A percentile compares a stretch with the other conserved stretches of the same genome.
phyloP scores from a whole-genome alignment of 2,113 vertebrate species.

The Hippopotamus amphibius region DNA sequence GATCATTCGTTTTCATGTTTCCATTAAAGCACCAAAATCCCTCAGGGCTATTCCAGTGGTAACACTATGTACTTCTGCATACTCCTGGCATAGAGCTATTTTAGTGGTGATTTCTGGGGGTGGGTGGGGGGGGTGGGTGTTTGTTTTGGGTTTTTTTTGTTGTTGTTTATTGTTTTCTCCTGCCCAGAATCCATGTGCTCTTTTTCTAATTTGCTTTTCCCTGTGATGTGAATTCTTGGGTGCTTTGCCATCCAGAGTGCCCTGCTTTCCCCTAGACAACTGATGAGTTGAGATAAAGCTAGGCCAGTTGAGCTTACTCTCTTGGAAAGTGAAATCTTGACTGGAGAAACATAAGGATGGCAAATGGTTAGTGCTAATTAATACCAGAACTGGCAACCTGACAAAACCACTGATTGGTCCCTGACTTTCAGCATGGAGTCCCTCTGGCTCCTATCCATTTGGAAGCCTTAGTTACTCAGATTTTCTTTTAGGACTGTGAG shows the following conservation, averaged over 20 bases:
- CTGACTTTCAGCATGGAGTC: background rate
- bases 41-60: background rate
- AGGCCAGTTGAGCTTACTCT: background rate
- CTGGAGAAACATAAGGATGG: background rate
- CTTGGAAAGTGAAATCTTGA: conserved; percentile 36
- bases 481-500: background rate
- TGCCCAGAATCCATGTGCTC: background rate
- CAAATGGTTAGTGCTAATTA: conserved; percentile 41
- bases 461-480: conserved; percentile 24
- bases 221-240: background rate
- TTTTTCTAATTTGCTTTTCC: background rate
- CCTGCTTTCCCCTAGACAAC: background rate
- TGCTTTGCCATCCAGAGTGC: background rate
- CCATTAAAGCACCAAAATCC: background rate
- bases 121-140: no score
- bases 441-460: conserved; percentile 28
- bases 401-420: background rate
- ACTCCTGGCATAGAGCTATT: background rate
- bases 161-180: background rate
- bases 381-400: background rate
- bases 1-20: background rate
- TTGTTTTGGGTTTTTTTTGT: background rate
- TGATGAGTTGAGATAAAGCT: conserved; percentile 42
- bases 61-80: background rate
- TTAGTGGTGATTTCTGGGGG: background rate